These are phyloP conservation scores for Sula dactylatra DNA, from an alignment of 2,113 vertebrate species.

Conservation along the genomic window DNA sequence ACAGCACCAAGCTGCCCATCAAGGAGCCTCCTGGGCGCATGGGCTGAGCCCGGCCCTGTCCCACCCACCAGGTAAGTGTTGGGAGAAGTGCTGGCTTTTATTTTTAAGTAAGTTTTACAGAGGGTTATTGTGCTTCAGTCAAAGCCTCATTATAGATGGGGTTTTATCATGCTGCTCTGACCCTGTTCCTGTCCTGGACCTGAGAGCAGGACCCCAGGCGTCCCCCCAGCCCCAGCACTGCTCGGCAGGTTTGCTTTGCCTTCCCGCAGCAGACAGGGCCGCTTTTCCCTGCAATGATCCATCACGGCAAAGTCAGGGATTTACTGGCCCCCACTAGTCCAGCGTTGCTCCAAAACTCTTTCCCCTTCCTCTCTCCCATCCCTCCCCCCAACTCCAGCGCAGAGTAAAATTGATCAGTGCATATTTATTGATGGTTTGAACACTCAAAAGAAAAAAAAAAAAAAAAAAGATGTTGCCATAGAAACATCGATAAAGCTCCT, in stretches of 20 bases:
- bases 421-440: conserved; percentile 50
- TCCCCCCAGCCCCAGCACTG: not conserved
- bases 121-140: not conserved
- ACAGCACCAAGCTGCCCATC: not conserved
- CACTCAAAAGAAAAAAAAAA: not conserved
- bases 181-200: not conserved
- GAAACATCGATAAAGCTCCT: conserved; percentile 66
- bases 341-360: conserved; percentile 15
- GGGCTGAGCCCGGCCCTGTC: not conserved
- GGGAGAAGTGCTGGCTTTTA: not conserved
- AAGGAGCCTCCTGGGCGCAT: rapidly evolving
- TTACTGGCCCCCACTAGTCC: not conserved
- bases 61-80: not conserved
- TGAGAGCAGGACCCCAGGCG: not conserved
- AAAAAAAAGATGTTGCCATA: conserved; percentile 45
- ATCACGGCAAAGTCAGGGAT: not conserved
- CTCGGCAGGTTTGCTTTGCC: not conserved
- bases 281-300: not conserved
- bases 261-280: not conserved
- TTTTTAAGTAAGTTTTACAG: not conserved
- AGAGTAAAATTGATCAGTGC: conserved; percentile 66
- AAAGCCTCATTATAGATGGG: not conserved
- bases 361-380: not conserved
- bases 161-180: not conserved
- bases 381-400: not conserved